Evolutionary conservation across 2,113 vertebrate species (phyloP).

Genomic region (Emydocephalus ijimae): DNA sequence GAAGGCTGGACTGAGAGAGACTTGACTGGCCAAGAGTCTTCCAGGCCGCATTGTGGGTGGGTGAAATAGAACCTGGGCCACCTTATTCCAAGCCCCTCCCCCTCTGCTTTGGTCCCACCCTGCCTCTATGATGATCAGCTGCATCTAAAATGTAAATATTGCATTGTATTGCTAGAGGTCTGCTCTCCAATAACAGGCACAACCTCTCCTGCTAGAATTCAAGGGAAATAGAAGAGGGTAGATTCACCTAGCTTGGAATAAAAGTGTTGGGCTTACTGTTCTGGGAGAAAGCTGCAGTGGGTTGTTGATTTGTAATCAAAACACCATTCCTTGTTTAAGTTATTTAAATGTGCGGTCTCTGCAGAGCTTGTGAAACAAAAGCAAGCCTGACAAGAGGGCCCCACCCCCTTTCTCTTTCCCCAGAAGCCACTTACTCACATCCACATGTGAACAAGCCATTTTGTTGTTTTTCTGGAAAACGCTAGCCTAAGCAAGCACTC

Average conservation of each 20-base stretch:
- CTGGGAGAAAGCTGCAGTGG: not conserved
- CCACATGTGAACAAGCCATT: slow-evolving; percentile 36
- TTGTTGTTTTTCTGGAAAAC: slow-evolving; percentile 66
- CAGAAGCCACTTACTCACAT: slow-evolving; percentile 53
- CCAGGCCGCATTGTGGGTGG: not conserved
- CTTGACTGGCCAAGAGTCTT: not conserved
- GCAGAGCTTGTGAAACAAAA: slow-evolving; percentile 41
- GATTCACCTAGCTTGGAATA: not conserved
- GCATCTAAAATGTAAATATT: slow-evolving; percentile 2
- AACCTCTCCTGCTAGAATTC: not conserved
- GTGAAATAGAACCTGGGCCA: not conserved
- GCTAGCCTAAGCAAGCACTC: slow-evolving; percentile 60
- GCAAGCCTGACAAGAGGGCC: slow-evolving; percentile 2
- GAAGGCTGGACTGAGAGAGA: not conserved
- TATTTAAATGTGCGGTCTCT: slow-evolving; percentile 65
- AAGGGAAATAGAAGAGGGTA: rapidly evolving
- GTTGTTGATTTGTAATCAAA: slow-evolving; percentile 12
- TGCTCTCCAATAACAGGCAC: slow-evolving; percentile 22
- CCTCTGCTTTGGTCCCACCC: not conserved
- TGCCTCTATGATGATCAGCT: not conserved
- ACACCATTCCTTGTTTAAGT: slow-evolving; percentile 52
- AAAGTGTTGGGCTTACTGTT: not conserved
- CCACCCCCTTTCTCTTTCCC: not conserved
- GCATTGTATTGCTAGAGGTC: not conserved
- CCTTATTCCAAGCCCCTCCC: not conserved